Evolutionary conservation across 2,113 vertebrate genomes (phyloP).

Genomic region (Dromaius novaehollandiae): DNA sequence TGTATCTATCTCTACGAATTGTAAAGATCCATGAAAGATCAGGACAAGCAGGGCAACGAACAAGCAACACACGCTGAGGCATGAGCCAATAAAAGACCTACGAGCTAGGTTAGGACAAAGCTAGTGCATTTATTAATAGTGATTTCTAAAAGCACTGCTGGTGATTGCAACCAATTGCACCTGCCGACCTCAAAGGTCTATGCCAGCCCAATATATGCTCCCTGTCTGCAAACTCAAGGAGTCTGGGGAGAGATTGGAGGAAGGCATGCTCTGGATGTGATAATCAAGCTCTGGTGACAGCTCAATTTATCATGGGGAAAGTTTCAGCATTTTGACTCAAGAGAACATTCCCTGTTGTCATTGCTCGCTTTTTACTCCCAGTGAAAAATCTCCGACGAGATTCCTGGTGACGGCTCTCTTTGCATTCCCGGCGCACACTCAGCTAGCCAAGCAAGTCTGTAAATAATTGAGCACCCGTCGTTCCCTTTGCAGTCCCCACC

Average conservation of each 20-base stretch:
- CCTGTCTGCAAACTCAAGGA: not conserved
- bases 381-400: constrained; percentile 35
- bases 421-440: constrained; percentile 19
- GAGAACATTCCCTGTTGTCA: not conserved
- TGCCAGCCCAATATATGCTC: not conserved
- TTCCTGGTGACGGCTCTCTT: constrained; percentile 8
- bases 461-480: constrained; percentile 47
- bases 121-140: not conserved
- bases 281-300: constrained; percentile 22
- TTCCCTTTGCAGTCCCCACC: not conserved
- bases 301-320: constrained; percentile 1
- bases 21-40: rapidly evolving
- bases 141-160: not conserved
- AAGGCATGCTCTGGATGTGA: not conserved
- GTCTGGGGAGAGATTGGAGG: not conserved
- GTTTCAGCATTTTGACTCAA: not conserved
- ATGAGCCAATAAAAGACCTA: not conserved
- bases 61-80: not conserved
- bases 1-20: not conserved
- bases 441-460: constrained; percentile 23
- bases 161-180: not conserved
- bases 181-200: not conserved
- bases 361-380: not conserved
- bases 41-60: not conserved
- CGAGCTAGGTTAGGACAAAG: not conserved